Evolutionary conservation across 2,888 invertebrate genomes (phyloP).

Genomic region (Agrotis segetum): DNA sequence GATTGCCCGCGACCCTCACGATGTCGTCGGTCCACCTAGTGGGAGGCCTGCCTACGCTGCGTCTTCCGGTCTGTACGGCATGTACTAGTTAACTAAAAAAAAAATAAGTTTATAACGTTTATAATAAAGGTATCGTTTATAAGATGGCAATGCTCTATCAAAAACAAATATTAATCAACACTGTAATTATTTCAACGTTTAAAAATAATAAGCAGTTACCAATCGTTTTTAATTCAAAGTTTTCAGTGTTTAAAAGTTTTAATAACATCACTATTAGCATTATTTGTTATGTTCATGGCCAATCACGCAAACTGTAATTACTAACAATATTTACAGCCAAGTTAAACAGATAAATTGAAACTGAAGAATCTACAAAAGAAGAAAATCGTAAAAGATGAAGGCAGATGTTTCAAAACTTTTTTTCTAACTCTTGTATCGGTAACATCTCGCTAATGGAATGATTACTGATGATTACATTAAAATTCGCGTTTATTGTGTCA

Average conservation of each 20-base stretch:
- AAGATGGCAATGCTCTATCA: neutral
- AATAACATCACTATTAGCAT: neutral
- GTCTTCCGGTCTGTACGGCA: too few species aligned
- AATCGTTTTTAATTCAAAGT: conserved; percentile 1
- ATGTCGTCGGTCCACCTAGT: too few species aligned
- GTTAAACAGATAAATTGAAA: neutral
- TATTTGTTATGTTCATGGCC: neutral
- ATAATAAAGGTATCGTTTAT: too few species aligned
- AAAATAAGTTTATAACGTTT: too few species aligned
- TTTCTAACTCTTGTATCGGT: neutral
- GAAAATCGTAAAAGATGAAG: neutral
- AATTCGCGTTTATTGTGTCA: neutral
- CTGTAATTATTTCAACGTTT: conserved; percentile 16
- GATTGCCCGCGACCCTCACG: too few species aligned
- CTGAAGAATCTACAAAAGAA: neutral
- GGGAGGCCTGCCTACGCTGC: too few species aligned
- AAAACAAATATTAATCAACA: neutral
- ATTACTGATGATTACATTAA: neutral
- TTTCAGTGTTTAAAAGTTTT: conserved; percentile 13
- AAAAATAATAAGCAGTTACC: conserved; percentile 8
- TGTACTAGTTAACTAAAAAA: too few species aligned
- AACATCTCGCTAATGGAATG: neutral
- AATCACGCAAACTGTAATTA: conserved; percentile 5
- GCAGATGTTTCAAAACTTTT: neutral
- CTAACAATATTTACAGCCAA: neutral